These are phyloP conservation scores for Macropodus opercularis DNA, from an alignment of 2,797 vertebrate genomes.

Conservation along the genomic window DNA sequence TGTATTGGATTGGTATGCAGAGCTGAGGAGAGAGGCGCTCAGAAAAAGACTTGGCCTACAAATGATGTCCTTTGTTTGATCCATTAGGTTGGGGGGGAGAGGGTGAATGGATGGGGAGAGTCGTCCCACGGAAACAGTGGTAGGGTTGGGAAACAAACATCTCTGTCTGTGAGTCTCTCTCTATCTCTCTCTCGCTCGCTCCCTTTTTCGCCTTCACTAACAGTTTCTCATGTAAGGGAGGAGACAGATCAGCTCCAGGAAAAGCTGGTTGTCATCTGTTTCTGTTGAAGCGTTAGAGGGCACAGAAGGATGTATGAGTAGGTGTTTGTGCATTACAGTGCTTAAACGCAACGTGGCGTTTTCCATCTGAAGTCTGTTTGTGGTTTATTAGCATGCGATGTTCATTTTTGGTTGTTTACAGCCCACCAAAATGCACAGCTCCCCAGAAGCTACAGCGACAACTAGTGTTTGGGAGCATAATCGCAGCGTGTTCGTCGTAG, in stretches of 20 bases:
- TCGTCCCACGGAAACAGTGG: constrained; percentile 60
- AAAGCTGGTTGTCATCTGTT: constrained; percentile 64
- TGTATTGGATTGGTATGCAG: constrained; percentile 81
- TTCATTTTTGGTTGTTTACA: neutral
- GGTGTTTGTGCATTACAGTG: constrained; percentile 35
- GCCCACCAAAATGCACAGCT: too few relatives aligned
- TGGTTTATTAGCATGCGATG: neutral
- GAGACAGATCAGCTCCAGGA: constrained; percentile 50
- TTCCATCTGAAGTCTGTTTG: constrained; percentile 22
- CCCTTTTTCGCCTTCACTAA: constrained; percentile 31
- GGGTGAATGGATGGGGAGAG: constrained; percentile 35
- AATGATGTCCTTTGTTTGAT: constrained; percentile 85
- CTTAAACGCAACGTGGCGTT: constrained; percentile 19
- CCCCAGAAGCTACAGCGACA: too few relatives aligned
- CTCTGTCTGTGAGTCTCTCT: constrained; percentile 57
- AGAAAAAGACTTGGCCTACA: constrained; percentile 83
- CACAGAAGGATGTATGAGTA: constrained; percentile 43
- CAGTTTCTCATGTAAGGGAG: constrained; percentile 54
- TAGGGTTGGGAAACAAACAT: constrained; percentile 67
- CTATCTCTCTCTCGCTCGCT: constrained; percentile 21
- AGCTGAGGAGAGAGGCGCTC: constrained; percentile 72
- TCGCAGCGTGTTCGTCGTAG: too few relatives aligned
- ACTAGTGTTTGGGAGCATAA: too few relatives aligned
- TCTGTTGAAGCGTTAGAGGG: constrained; percentile 61
- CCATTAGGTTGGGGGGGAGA: constrained; percentile 64